phyloP scores from a whole-genome alignment of 1,140 invertebrate species.

The Mactra quadrangularis region DNA sequence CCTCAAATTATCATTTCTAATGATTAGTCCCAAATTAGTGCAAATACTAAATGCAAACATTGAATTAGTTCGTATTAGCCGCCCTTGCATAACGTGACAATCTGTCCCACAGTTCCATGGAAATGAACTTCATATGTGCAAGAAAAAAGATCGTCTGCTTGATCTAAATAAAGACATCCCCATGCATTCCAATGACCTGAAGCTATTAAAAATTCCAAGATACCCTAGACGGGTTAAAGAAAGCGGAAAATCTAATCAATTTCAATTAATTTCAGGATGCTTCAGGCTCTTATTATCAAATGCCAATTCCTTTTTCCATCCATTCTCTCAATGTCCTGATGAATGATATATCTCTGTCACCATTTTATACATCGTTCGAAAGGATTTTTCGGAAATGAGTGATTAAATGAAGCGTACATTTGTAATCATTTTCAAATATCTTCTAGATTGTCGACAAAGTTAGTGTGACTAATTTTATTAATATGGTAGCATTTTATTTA shows the following conservation, averaged over 20 bases:
- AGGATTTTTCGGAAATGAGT: conserved; percentile 41
- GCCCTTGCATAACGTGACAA: conserved; percentile 54
- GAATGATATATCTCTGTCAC: conserved; percentile 52
- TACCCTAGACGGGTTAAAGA: conserved; percentile 45
- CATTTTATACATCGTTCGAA: conserved; percentile 47
- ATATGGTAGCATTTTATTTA: conserved; percentile 20
- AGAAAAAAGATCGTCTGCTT: conserved; percentile 12
- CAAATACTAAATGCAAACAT: conserved; percentile 55
- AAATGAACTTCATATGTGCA: conserved; percentile 16
- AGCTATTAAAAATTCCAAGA: conserved; percentile 52
- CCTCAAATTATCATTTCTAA: conserved; percentile 45
- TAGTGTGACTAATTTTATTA: conserved; percentile 23
- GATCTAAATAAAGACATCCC: conserved; percentile 41
- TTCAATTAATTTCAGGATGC: conserved; percentile 59
- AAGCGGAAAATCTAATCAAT: conserved; percentile 59
- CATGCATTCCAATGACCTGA: conserved; percentile 53
- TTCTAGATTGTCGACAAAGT: conserved; percentile 13
- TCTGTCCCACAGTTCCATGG: conserved; percentile 46
- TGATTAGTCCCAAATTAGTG: conserved; percentile 53
- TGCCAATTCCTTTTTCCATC: conserved; percentile 48
- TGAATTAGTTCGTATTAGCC: conserved; percentile 51
- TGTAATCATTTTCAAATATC: background rate
- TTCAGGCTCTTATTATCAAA: conserved; percentile 48
- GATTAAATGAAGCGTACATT: conserved; percentile 13
- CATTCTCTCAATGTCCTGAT: conserved; percentile 33